Base-by-base conservation (phyloP, 2,797 vertebrate genomes). In the Artibeus lituratus region DNA sequence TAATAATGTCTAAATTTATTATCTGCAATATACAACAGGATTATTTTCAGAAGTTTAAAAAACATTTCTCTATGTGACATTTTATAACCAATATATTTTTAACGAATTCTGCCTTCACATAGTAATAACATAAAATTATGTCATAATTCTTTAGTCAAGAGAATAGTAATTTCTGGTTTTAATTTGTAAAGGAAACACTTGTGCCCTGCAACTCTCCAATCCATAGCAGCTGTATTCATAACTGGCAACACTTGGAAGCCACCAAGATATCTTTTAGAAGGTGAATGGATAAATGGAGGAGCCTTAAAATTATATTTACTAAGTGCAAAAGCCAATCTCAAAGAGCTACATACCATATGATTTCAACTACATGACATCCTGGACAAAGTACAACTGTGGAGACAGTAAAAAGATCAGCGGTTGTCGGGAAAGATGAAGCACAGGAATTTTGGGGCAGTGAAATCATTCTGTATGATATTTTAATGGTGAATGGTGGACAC, bases 1-100 rank as follows among this genome's bases (percentile, higher is more conserved):
- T 85, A 76, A 82, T 73, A 89, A 53, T 88, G 49, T 53, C 35
- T 67, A 73, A 84, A 95, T 81, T 8, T 42, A 7, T 84, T 76
- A 59, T 18, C 57, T 94, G 22, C 22, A 72, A n/a, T 67, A 32
- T 77, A 26, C 7, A 76, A 69, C 87, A 88, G 2, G 16, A 67
- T 91, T 87, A 59, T 55, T 83, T 96, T 96, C 19, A 81, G 44
- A 88, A 96, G 24, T n/a, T 65, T 35, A 16, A 70, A 80, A 86
- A 69, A 24, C 29, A 12, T 76, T 87, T 91, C 16, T 42, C 29
- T 82, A 44, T 83, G 32, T 85, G 81, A 57, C 11, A 65, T 84
- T 91, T 95, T 86, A 53, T 83, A 73, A 73, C 35, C 42, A 70
- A 35, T 90, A 15, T 69, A 67, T 90, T 74, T 90, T 87, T 87